These are phyloP conservation scores for Moxostoma hubbsi DNA, from an alignment of 2,797 vertebrate genomes.

Conservation along the genomic window DNA sequence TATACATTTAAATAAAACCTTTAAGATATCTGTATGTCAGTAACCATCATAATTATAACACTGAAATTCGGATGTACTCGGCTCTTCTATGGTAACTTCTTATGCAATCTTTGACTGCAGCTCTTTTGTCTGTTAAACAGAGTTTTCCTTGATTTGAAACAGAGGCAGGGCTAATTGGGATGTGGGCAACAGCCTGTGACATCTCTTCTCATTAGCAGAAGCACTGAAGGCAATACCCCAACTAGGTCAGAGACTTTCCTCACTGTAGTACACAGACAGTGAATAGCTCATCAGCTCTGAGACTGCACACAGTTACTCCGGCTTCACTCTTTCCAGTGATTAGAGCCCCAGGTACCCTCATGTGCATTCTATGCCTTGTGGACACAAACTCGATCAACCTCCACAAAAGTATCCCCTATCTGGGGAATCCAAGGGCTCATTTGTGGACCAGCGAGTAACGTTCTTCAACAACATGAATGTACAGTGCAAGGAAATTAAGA, in stretches of 20 bases:
- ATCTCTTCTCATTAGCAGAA: conserved; percentile 61
- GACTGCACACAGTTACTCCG: conserved; percentile 8
- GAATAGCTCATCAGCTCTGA: conserved; percentile 45
- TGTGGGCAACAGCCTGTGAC: conserved; percentile 50
- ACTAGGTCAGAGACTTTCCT: conserved; percentile 52
- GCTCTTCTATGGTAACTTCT: neutral
- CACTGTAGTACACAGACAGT: conserved; percentile 29
- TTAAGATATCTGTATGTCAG: neutral
- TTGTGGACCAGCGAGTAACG: conserved; percentile 17
- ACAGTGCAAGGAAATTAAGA: conserved; percentile 32
- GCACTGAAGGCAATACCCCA: conserved; percentile 57
- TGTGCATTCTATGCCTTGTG: conserved; percentile 35
- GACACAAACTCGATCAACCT: conserved; percentile 40
- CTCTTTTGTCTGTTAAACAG: conserved; percentile 45
- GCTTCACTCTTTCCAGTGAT: conserved; percentile 37
- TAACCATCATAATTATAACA: neutral
- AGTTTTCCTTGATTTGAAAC: conserved; percentile 46
- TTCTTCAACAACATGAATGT: conserved; percentile 26
- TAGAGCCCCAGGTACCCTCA: conserved; percentile 45
- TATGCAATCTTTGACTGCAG: neutral
- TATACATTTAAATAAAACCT: too few relatives aligned
- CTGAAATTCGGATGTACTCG: neutral
- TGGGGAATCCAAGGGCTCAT: conserved; percentile 35
- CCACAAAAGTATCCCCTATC: conserved; percentile 31
- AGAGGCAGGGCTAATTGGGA: conserved; percentile 55